Base-by-base conservation (phyloP, 2,888 invertebrate species). In the Noctua comes region DNA sequence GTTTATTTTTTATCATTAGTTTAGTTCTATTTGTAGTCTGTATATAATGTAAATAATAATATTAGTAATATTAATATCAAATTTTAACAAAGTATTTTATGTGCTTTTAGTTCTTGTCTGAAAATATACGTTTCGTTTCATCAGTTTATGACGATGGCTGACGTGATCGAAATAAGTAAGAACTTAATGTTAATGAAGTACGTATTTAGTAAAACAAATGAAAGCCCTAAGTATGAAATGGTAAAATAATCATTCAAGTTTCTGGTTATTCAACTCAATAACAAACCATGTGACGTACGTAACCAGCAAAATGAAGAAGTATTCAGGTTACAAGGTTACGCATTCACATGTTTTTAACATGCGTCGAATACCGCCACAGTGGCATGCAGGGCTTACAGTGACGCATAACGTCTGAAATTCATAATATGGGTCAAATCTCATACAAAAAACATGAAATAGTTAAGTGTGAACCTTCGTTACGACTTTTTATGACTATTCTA, bases 361-460 rank as follows among this genome's bases (percentile, higher is more conserved):
- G 70, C 68, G 36, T 64, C 13, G 66, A 73, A 81, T 79, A 65
- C 69, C 78, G 48, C 46, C 54, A 27, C 31, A 71, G 77, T 81
- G 86, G 86, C 76, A 83, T 68, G 77, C 70, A 73, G 77, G 68
- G 62, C 69, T 87, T 76, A 83, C n/a, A 79, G 40, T 86, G 85
- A 86, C 79, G 83, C 83, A 83, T 69, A 62, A 73, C 65, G 68
- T 64, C 87, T 80, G 68, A 79, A 78, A 78, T 76, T 74, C 70
- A 73, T 69, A 76, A 83, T 81, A 64, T 85, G 70, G 83, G 83
- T 79, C 79, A 85, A 85, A 79, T 85, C 70, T 79, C 75, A 48
- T 68, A 74, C 73, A 84, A 80, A 80, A 84, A 73, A 69, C 84
- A 74, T 54, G 40, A 59, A 66, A 62, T 70, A 18, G 97, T 66